phyloP scores from a whole-genome alignment of 1,140 invertebrate genomes.

The Drosophila lacteicornis region DNA sequence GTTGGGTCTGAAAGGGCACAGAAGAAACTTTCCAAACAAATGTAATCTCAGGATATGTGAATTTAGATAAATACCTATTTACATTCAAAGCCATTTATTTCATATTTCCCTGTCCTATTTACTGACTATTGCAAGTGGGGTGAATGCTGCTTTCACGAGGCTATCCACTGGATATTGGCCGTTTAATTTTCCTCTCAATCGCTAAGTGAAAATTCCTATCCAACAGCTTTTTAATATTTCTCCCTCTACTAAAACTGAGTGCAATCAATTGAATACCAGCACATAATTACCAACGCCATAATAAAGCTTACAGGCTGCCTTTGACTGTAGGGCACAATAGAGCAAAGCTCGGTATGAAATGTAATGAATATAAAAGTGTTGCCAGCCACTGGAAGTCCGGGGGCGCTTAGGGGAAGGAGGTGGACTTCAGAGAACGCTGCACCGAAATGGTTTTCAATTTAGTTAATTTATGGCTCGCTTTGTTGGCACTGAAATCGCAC shows the following conservation, averaged over 20 bases:
- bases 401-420: not conserved
- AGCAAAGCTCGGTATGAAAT: constrained; percentile 44
- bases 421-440: constrained; percentile 28
- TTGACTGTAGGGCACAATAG: constrained; percentile 29
- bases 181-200: not conserved
- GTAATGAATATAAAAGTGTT: constrained; percentile 75
- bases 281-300: constrained; percentile 23
- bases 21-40: not conserved
- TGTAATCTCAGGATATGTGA: too few relatives aligned
- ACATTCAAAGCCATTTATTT: not conserved
- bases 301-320: constrained; percentile 15
- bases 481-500: constrained; percentile 58
- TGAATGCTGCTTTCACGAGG: not conserved
- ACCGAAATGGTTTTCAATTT: constrained; percentile 74
- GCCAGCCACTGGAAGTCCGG: constrained; percentile 24
- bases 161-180: not conserved
- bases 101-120: not conserved
- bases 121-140: too few relatives aligned
- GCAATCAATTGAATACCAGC: constrained; percentile 2
- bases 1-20: not conserved
- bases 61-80: not conserved
- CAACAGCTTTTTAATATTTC: not conserved
- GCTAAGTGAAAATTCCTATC: not conserved
- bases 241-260: not conserved
- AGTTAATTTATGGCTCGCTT: constrained; percentile 74